phyloP scores from a whole-genome alignment of 2,888 invertebrate species.

The Gymnosoma rotundatum region DNA sequence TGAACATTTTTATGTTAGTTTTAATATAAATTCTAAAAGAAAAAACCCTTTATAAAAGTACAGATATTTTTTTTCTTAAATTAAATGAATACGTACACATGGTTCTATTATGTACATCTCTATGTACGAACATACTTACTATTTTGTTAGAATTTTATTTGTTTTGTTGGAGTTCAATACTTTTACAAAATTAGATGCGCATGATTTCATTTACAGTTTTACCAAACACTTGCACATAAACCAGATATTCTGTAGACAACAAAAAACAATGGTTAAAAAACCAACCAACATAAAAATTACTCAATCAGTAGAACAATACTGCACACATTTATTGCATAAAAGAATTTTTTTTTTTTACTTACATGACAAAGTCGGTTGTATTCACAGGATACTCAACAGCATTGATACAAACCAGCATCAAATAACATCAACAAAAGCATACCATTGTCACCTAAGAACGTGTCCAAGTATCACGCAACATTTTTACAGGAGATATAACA shows the following conservation, averaged over 20 bases:
- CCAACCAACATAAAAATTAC: constrained; percentile 21
- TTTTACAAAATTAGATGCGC: constrained; percentile 61
- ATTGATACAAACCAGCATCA: constrained; percentile 17
- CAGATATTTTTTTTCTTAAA: not conserved
- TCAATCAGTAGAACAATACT: constrained; percentile 15
- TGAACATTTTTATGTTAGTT: constrained; percentile 13
- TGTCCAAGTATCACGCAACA: constrained; percentile 42
- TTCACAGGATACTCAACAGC: constrained; percentile 28
- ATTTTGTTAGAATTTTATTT: not conserved
- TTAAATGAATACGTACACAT: not conserved
- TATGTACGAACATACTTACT: not conserved
- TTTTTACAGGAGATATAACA: not conserved
- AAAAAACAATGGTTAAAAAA: constrained; percentile 18
- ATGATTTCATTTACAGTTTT: constrained; percentile 52
- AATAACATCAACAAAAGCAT: constrained; percentile 34
- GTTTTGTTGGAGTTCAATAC: constrained; percentile 41
- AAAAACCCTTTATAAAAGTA: not conserved
- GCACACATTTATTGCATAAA: constrained; percentile 26
- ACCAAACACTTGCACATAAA: not conserved
- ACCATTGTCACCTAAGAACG: constrained; percentile 42
- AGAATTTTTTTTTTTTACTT: constrained; percentile 19
- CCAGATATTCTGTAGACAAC: not conserved
- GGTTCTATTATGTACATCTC: not conserved
- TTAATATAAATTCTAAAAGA: not conserved
- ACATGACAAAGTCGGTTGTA: not conserved